Base-by-base conservation (phyloP, 2,797 vertebrate species). In the Halcyon leucocephala region DNA sequence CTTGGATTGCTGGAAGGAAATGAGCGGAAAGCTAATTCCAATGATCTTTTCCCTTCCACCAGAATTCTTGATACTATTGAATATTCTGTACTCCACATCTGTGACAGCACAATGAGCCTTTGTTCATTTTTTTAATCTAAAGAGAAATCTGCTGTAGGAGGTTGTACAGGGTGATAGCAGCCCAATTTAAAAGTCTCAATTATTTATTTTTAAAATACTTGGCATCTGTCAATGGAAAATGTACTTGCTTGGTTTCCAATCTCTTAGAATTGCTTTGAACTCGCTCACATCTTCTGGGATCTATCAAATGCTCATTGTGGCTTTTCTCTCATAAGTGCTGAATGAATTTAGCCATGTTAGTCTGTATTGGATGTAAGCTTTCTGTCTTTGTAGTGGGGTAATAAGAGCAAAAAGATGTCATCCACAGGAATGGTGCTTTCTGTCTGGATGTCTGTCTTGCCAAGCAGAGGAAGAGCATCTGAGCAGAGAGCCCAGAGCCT, bases 131-230 rank as follows among this genome's bases (percentile, higher is more conserved):
- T 91, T 95, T 97, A 93, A 95, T 92, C 93, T 95, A 49, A 91
- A 86, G 91, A 94, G 77, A 79, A 96, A 92, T 95, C 80, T 95
- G 41, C 88, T 93, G 78, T 84, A 78, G 78, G 83, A 95, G 86
- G 93, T 97, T 97, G 90, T 65, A 85, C 86, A 89, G 96, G 90
- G 94, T 95, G 94, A 94, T 95, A 93, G 90, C 93, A 95, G 86
- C 82, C 83, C 92, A 94, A 92, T 97, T 97, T 96, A 94, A 96
- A 93, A 95, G 93, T 95, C 97, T 97, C 86, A 94, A 94, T 97
- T 96, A 97, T 95, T 97, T 96, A 94, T 96, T 96, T 97, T 96
- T 89, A 89, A 95, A 93, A 93, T 93, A 90, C 81, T 95, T 97
- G 95, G 97, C 95, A 92, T 95, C 88, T 85, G 71, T 93, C 97